phyloP scores from a whole-genome alignment of 2,797 vertebrate genomes.

The Acipenser ruthenus region DNA sequence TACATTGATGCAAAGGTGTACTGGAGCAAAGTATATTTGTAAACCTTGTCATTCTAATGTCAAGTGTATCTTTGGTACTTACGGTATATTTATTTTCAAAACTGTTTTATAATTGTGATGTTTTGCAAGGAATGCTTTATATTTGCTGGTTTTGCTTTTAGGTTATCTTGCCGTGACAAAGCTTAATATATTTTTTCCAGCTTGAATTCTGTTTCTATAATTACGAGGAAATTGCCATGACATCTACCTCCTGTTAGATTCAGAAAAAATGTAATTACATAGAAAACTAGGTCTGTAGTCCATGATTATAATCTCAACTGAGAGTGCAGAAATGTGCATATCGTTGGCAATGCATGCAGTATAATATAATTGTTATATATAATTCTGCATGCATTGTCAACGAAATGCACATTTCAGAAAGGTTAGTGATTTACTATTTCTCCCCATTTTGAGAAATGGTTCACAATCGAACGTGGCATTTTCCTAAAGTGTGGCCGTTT shows the following conservation, averaged over 20 bases:
- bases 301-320: neutral
- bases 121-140: neutral
- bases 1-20: too few species aligned
- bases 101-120: too few species aligned
- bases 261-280: neutral
- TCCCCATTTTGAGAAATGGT: too few species aligned
- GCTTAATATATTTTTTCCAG: neutral
- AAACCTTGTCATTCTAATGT: too few species aligned
- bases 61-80: too few species aligned
- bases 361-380: neutral
- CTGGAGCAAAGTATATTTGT: too few species aligned
- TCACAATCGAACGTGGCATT: too few species aligned
- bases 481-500: neutral
- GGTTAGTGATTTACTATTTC: too few species aligned
- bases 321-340: neutral
- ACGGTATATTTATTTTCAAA: too few species aligned
- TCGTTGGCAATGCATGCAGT: neutral
- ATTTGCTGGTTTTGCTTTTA: neutral
- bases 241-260: neutral
- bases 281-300: constrained; percentile 2
- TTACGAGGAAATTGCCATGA: neutral
- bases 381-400: too few species aligned
- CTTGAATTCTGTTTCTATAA: neutral
- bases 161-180: neutral
- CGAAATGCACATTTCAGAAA: too few species aligned